Percentiles rank a stretch among this genome's conserved stretches.
These are phyloP conservation scores for Ginglymostoma cirratum DNA, from an alignment of 2,113 vertebrate genomes.

Conservation along the genomic window DNA sequence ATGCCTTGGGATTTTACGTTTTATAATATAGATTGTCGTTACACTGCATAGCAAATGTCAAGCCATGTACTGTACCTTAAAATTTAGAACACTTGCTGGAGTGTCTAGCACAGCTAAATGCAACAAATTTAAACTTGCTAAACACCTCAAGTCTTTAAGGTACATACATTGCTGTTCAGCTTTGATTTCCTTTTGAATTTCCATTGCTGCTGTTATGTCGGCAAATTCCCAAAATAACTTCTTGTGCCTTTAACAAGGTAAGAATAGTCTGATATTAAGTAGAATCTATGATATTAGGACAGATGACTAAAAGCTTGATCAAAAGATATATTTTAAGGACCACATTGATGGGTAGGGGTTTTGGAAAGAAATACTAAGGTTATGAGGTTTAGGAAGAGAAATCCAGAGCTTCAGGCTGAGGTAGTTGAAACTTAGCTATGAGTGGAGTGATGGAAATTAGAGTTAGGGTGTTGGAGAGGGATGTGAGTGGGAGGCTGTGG, in stretches of 20 bases:
- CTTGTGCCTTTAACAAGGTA: neutral
- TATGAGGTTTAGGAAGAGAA: neutral
- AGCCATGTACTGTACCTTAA: neutral
- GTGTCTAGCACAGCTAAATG: neutral
- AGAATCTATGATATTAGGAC: neutral
- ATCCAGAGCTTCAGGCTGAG: neutral
- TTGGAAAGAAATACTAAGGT: neutral
- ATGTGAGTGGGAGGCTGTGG: neutral
- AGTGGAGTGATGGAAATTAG: neutral
- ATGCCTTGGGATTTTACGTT: too few relatives aligned
- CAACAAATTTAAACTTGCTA: neutral
- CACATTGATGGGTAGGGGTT: too few relatives aligned
- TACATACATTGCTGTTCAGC: neutral
- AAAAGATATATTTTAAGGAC: neutral
- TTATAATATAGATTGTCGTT: too few relatives aligned
- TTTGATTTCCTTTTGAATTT: neutral
- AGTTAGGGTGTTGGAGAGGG: neutral
- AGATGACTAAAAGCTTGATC: neutral
- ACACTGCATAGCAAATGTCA: neutral
- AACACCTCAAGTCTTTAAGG: neutral
- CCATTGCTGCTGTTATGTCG: neutral
- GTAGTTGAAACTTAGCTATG: neutral
- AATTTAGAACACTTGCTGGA: neutral
- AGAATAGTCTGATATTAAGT: neutral
- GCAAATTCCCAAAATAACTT: neutral